Evolutionary conservation across 1,140 invertebrate genomes (phyloP), one percentile per base, ranked within the genome.

Genomic region (Nixonia krombeini): DNA sequence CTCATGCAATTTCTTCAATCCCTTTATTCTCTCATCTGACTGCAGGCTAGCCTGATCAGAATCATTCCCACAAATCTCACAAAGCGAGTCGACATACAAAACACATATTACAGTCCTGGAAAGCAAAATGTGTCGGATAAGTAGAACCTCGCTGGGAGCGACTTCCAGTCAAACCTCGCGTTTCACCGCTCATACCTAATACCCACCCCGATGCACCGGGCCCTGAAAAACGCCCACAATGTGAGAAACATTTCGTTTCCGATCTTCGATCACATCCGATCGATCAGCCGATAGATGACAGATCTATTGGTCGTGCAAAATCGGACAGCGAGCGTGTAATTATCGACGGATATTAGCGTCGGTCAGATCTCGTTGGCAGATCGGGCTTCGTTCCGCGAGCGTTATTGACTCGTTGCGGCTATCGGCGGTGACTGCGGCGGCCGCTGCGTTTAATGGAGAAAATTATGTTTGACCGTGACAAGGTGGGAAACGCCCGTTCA

Each of bases 371-470:
- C 42, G 56, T 66, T 47, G 63, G 47, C 64, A 66, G 68, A 67
- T 56, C 57, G 61, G 61, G 18, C 55, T n/a, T n/a, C n/a, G 40
- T 59, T 61, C 51, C 35, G 57, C 46, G 67, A 67, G 62, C 59
- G 57, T 69, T 75, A 76, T 78, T 78, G 74, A 78, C 71, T 75
- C 66, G 74, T 74, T 75, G 72, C 50, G 41, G 55, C 17, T 52
- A 65, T 33, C 64, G 40, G 47, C 59, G 23, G 31, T 37, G 33
- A 50, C 50, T 51, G 26, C 21, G 46, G 26, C 21, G 46, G 17
- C 18, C 45, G 41, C 44, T 65, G 50, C 49, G 51, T 73, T 68
- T 72, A 62, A 73, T 55, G 45, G 58, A 67, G 76, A 65, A 78
- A 75, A 80, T 76, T 73, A 71, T 49, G 64, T 71, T 69, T 61